Evolutionary conservation across 2,888 invertebrate genomes (phyloP).

Genomic region (Molanna angustata): DNA sequence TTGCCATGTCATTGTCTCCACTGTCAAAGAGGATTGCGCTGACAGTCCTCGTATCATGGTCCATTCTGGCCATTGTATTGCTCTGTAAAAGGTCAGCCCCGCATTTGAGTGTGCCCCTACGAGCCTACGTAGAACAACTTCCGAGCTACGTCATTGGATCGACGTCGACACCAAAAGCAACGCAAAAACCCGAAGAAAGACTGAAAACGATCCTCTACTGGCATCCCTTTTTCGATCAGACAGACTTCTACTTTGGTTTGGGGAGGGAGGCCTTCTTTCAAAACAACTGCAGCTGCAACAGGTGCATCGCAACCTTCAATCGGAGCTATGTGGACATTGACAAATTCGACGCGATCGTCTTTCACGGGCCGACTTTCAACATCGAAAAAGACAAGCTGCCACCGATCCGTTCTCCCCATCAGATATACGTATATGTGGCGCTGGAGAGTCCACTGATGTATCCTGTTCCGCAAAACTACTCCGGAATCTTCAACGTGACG

Average conservation of each 20-base stretch:
- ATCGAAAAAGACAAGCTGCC: constrained; percentile 30
- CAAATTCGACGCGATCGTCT: constrained; percentile 53
- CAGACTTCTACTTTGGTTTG: constrained; percentile 43
- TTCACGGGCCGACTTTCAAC: constrained; percentile 45
- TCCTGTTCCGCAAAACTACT: constrained; percentile 34
- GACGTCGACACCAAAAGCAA: no score
- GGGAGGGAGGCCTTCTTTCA: constrained; percentile 41
- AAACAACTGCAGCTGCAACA: constrained; percentile 40
- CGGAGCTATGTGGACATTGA: constrained; percentile 40
- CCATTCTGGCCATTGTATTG: no score
- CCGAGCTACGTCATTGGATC: no score
- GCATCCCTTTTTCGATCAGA: constrained; percentile 40
- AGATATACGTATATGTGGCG: constrained; percentile 52
- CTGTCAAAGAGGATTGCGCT: no score
- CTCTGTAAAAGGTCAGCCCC: no score
- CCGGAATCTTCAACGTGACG: constrained; percentile 54
- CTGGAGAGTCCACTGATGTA: constrained; percentile 46
- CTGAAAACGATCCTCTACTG: constrained; percentile 35
- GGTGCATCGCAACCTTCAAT: constrained; percentile 48
- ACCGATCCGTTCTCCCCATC: constrained; percentile 33
- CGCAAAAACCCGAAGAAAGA: no score
- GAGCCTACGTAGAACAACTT: no score
- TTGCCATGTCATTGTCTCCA: no score
- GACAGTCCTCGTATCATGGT: no score
- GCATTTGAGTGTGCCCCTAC: no score